Percentiles rank a stretch among this genome's conserved stretches.
Conservation (phyloP, 2,113 vertebrate species). For the Salvator merianae region DNA sequence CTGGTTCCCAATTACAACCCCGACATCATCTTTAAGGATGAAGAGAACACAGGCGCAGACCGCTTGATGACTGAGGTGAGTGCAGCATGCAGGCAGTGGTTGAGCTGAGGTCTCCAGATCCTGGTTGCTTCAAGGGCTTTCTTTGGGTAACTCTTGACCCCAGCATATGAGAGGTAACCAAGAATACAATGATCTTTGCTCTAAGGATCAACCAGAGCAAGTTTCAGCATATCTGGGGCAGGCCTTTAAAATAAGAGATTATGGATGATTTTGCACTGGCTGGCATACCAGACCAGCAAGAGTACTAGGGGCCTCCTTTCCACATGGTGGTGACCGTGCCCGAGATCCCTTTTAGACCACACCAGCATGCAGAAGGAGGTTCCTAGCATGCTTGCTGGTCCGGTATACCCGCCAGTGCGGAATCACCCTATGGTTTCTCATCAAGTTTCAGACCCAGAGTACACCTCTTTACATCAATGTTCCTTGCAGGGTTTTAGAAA, state of each 20-base stretch:
- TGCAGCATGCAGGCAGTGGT: background rate
- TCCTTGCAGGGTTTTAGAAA: background rate
- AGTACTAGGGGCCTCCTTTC: no score
- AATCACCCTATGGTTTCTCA: background rate
- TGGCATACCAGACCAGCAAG: no score
- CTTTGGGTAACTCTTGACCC: background rate
- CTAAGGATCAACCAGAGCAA: background rate
- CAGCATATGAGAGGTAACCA: background rate
- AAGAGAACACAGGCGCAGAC: constrained; percentile 77
- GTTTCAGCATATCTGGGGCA: background rate
- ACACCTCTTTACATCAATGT: no score
- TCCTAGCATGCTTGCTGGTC: no score
- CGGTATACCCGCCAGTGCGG: no score
- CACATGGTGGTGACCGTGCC: no score
- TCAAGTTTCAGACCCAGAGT: background rate
- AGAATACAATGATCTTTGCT: background rate
- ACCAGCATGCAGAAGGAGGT: no score
- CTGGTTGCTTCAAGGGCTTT: no score
- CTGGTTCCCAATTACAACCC: constrained; percentile 79
- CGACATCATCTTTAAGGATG: constrained; percentile 79
- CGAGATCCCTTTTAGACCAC: no score
- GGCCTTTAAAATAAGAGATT: background rate
- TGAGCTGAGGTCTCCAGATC: background rate
- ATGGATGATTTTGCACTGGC: no score
- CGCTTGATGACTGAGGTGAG: constrained; percentile 81